Evolutionary conservation across 2,888 invertebrate genomes (phyloP).

Genomic region (Spodoptera picta): DNA sequence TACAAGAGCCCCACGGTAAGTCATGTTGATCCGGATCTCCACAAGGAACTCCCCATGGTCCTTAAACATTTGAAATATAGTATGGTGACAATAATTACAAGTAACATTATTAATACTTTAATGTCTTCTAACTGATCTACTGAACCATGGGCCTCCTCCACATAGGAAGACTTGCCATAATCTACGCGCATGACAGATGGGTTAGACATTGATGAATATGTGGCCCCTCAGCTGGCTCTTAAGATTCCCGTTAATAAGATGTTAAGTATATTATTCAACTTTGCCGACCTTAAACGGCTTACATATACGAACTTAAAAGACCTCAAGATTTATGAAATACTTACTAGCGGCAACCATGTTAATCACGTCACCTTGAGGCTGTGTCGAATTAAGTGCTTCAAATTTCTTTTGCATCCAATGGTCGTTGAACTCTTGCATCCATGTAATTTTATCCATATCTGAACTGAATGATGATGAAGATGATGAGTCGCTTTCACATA

Average conservation of each 20-base stretch:
- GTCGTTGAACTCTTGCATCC: slow-evolving; percentile 65
- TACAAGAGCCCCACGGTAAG: slow-evolving; percentile 81
- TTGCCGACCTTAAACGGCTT: not conserved
- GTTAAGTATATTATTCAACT: no score
- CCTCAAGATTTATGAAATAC: slow-evolving; percentile 29
- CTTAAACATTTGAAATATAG: slow-evolving; percentile 54
- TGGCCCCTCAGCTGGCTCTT: no score
- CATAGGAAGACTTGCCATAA: not conserved
- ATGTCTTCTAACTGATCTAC: no score
- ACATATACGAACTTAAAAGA: no score
- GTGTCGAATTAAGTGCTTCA: slow-evolving; percentile 68
- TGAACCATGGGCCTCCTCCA: no score
- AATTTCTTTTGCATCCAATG: slow-evolving; percentile 68
- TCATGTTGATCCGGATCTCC: slow-evolving; percentile 83
- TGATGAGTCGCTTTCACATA: no score
- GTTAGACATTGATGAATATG: no score
- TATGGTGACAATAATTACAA: no score
- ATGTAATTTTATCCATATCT: slow-evolving; percentile 53
- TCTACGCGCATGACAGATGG: no score
- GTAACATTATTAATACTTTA: no score
- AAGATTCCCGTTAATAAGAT: no score
- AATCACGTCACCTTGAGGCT: slow-evolving; percentile 67
- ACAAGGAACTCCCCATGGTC: slow-evolving; percentile 82
- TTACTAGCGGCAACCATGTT: slow-evolving; percentile 81
- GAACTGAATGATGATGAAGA: slow-evolving; percentile 10